A percentile compares a stretch with the other conserved stretches of the same genome.
phyloP scores from a whole-genome alignment of 2,797 vertebrate species.

The Spinibarbus caldwelli region DNA sequence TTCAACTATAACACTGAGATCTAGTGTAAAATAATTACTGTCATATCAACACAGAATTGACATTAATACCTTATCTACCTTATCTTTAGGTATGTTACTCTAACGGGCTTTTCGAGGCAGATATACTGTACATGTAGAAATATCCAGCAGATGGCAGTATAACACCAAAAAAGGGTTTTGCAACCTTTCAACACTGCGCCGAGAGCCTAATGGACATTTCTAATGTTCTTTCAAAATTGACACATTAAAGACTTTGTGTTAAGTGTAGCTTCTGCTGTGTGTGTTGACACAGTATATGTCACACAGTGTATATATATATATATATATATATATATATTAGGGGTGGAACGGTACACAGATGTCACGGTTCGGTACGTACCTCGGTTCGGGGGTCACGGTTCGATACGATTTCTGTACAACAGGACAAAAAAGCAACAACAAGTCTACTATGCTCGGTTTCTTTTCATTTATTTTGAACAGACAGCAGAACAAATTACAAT shows the following conservation, averaged over 20 bases:
- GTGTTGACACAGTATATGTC: neutral
- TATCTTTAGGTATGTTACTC: neutral
- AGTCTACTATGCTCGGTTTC: no score
- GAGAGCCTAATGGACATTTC: neutral
- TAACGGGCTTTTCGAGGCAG: neutral
- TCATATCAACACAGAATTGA: neutral
- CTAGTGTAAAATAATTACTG: neutral
- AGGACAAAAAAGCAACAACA: no score
- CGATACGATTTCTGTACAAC: no score
- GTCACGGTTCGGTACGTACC: no score
- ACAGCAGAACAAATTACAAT: no score
- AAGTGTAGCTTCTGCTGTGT: neutral
- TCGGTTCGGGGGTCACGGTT: no score
- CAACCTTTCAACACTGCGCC: neutral
- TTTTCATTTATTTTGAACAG: no score
- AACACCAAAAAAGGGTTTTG: neutral
- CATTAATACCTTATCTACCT: neutral
- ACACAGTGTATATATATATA: no score
- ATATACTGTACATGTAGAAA: neutral
- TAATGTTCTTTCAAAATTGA: neutral
- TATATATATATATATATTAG: no score
- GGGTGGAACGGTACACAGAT: no score
- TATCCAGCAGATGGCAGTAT: slow-evolving; percentile 47
- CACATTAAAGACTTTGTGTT: neutral
- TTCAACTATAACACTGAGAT: neutral